A percentile compares a stretch with the other conserved stretches of the same genome.
Conservation (phyloP, 1,140 invertebrate species). For the Pseudomyrmex sp. region DNA sequence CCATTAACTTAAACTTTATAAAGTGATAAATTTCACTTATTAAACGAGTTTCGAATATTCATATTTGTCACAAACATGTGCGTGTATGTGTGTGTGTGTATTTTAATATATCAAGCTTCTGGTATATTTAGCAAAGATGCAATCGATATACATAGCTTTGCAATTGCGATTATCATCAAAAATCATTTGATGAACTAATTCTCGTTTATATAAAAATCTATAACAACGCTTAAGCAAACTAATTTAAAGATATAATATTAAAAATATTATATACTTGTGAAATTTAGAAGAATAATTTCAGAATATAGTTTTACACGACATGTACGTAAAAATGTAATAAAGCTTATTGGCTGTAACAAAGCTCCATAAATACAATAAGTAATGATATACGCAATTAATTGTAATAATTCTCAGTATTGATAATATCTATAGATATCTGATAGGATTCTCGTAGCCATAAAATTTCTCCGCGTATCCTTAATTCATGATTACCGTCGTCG, state of each 20-base stretch:
- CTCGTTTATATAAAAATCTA: no score
- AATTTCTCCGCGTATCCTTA: neutral
- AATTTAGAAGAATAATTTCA: no score
- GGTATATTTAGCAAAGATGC: slow-evolving; percentile 12
- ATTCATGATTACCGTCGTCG: neutral
- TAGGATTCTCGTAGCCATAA: neutral
- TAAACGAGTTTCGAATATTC: slow-evolving; percentile 39
- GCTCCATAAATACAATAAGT: no score
- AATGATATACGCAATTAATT: neutral
- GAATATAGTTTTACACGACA: no score
- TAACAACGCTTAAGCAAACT: neutral
- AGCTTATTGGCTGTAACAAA: no score
- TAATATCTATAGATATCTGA: no score
- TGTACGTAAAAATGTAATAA: no score
- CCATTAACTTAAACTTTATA: slow-evolving; percentile 31
- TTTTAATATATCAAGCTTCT: slow-evolving; percentile 17
- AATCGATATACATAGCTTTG: neutral
- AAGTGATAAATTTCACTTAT: slow-evolving; percentile 6
- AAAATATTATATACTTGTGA: no score
- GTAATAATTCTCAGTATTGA: no score
- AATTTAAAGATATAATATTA: no score
- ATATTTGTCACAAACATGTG: neutral
- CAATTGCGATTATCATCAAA: neutral
- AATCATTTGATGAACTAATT: neutral
- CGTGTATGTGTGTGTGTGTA: neutral